phyloP scores from a whole-genome alignment of 2,888 invertebrate genomes.

The Troides helena region DNA sequence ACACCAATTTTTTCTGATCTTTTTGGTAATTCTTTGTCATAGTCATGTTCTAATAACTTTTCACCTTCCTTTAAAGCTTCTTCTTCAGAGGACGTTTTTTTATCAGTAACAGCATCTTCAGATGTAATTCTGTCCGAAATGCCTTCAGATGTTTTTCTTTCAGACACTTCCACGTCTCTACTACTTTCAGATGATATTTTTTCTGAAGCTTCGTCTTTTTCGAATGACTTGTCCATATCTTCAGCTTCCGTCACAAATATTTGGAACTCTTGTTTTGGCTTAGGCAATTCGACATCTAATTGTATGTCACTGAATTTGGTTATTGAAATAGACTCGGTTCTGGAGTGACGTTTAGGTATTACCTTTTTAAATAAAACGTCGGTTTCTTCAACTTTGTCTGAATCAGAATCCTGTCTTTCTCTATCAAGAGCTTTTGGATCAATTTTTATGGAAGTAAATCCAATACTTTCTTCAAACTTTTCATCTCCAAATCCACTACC shows the following conservation, averaged over 20 bases:
- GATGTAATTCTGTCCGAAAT: slow-evolving; percentile 75
- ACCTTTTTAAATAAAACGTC: slow-evolving; percentile 71
- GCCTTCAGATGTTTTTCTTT: slow-evolving; percentile 75
- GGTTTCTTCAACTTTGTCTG: slow-evolving; percentile 55
- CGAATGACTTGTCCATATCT: slow-evolving; percentile 66
- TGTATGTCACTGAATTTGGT: slow-evolving; percentile 68
- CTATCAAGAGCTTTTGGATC: slow-evolving; percentile 56
- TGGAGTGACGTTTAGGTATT: slow-evolving; percentile 70
- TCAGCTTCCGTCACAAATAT: slow-evolving; percentile 75
- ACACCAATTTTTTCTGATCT: slow-evolving; percentile 45
- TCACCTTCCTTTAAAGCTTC: slow-evolving; percentile 53
- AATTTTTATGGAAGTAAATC: slow-evolving; percentile 66
- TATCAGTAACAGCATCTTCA: slow-evolving; percentile 76
- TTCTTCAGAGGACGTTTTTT: slow-evolving; percentile 75
- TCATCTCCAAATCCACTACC: slow-evolving; percentile 77
- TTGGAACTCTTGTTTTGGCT: slow-evolving; percentile 69
- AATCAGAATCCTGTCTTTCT: slow-evolving; percentile 65
- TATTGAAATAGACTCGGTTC: slow-evolving; percentile 73
- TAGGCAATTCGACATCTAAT: slow-evolving; percentile 51
- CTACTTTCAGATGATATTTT: slow-evolving; percentile 78
- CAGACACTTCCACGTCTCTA: slow-evolving; percentile 74
- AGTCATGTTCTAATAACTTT: slow-evolving; percentile 38
- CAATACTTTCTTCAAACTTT: slow-evolving; percentile 74
- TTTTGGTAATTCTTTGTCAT: slow-evolving; percentile 38
- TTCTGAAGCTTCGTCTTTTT: slow-evolving; percentile 72